phyloP scores from a whole-genome alignment of 2,797 vertebrate species.

The Artibeus jamaicensis region DNA sequence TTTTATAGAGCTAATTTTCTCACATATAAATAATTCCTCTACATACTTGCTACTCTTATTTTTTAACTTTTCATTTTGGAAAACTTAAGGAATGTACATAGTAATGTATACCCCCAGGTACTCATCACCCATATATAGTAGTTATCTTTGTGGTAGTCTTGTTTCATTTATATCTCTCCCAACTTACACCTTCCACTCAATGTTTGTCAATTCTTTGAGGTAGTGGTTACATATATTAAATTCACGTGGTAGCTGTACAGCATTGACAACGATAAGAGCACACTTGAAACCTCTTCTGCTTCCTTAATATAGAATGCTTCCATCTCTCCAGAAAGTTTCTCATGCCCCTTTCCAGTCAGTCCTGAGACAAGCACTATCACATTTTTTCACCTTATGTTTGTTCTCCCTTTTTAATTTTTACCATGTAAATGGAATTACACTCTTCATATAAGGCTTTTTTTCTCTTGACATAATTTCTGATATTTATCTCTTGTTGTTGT shows the following conservation, averaged over 20 bases:
- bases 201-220: conserved; percentile 8
- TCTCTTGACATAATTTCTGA: neutral
- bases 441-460: neutral
- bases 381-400: neutral
- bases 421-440: neutral
- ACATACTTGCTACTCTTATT: neutral
- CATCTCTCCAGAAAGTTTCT: neutral
- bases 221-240: neutral
- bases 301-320: neutral
- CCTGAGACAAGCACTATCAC: neutral
- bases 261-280: neutral
- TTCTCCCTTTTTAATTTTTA: neutral
- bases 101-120: neutral
- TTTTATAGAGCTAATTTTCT: neutral
- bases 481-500: neutral
- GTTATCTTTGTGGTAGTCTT: neutral
- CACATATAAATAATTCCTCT: neutral
- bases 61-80: conserved; percentile 26
- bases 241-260: neutral
- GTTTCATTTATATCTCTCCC: neutral
- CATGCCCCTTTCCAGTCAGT: neutral
- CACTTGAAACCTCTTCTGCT: neutral
- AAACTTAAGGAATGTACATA: conserved; percentile 24
- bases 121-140: neutral
- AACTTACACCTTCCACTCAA: neutral